These are phyloP conservation scores for Paguma larvata DNA, from an alignment of 2,797 vertebrate species.

Conservation along the genomic window DNA sequence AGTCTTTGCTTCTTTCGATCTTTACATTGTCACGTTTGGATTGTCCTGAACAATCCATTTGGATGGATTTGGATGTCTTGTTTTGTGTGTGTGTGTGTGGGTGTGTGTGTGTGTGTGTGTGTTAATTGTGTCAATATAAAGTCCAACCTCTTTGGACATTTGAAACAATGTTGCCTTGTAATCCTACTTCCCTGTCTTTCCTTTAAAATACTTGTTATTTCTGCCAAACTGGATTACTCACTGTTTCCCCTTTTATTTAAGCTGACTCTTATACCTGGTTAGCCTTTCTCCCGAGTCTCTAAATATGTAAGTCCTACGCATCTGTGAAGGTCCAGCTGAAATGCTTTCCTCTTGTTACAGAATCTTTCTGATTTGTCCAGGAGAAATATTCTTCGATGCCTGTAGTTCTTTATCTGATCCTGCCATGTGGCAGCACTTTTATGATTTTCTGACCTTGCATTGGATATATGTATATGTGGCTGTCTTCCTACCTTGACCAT, in stretches of 20 bases:
- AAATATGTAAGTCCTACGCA: not conserved
- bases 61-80: not conserved
- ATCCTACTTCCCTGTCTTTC: not conserved
- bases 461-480: not conserved
- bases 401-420: not conserved
- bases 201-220: conserved; percentile 46
- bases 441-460: not conserved
- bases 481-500: not conserved
- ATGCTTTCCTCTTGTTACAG: not conserved
- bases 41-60: not conserved
- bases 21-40: not conserved
- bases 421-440: not conserved
- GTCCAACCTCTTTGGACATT: not conserved
- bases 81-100: not conserved
- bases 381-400: not conserved
- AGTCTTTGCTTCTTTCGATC: not conserved
- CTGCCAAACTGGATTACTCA: not conserved
- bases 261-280: not conserved
- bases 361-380: not conserved
- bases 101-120: no score
- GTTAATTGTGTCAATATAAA: not conserved
- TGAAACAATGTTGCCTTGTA: not conserved
- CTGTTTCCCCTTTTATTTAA: conserved; percentile 29
- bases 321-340: not conserved
- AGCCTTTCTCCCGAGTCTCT: not conserved